phyloP scores from a whole-genome alignment of 2,797 vertebrate genomes.

The Holocentrus rufus region DNA sequence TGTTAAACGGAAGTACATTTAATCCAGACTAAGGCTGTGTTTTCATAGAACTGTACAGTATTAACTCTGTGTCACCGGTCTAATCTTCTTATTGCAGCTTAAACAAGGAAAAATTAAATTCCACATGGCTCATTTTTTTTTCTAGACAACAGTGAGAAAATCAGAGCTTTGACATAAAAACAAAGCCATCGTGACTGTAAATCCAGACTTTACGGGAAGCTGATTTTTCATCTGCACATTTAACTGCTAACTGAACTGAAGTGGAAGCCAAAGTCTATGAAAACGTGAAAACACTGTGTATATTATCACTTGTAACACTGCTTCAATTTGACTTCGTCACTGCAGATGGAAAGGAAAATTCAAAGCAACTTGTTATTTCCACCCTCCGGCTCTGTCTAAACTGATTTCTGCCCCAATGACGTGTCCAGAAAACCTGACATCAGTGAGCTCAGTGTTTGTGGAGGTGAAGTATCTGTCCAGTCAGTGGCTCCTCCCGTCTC shows the following conservation, averaged over 20 bases:
- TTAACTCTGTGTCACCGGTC: no score
- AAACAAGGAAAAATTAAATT: no score
- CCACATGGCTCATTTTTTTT: no score
- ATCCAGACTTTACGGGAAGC: no score
- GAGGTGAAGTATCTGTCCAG: constrained; percentile 13
- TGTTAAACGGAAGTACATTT: background rate
- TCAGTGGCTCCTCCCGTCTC: background rate
- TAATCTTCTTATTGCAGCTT: no score
- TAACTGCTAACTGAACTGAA: no score
- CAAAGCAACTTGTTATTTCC: constrained; percentile 32
- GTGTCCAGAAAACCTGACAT: background rate
- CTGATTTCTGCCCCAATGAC: constrained; percentile 6
- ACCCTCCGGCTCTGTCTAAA: background rate
- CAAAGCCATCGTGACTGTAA: no score
- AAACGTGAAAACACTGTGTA: background rate
- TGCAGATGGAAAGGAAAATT: constrained; percentile 32
- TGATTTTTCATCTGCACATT: no score
- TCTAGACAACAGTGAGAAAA: no score
- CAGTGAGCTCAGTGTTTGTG: constrained; percentile 33
- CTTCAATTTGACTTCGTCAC: background rate
- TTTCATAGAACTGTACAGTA: no score
- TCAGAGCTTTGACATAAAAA: no score
- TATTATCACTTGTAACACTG: background rate
- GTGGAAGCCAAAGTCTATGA: no score
- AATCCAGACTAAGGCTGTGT: background rate